Base-by-base conservation (phyloP, 1,140 invertebrate species). In the Polyergus mexicanus region DNA sequence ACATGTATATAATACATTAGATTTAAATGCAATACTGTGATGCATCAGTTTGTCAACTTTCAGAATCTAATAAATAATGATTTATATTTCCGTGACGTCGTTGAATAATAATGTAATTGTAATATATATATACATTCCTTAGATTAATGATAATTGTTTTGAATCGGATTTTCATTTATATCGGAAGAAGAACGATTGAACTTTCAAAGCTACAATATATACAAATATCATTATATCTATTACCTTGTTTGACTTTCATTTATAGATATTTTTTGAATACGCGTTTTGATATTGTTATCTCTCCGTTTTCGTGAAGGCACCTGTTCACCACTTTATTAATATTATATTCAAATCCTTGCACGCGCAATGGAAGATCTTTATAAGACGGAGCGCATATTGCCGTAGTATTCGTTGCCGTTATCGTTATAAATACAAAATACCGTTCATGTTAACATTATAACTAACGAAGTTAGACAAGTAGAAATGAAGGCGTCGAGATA, bases 11-110 rank as follows among this genome's bases (percentile, higher is more conserved):
- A 22, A 19, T 74, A 58, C 32, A 28, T 75, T 54, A 54, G 25
- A 78, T 54, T 78, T 78, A 65, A 65, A 65, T 65, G n/a, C 11
- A 51, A 78, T 5, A 19, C 41, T 78, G 75, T 78, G 75, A 75
- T 75, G 72, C 56, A n/a, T 75, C 8, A 28, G 62, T 28, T 41
- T 25, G 16, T 62, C 38, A 62, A 76, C 74, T 78, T 65, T 16
- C 44, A 66, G 41, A 78, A 78, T 66, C 54, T 66, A 78, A 78
- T 65, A 78, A 78, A 66, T 51, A 66, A 44, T 75, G 16, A 65
- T 47, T 66, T 76, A 76, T 62, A 44, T 66, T 65, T 77, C 13
- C 16, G 32, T 51, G 44, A 16, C 65, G 22, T 47, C 38, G 19
- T 60, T 47, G 11, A 77, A 77, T 77, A 63, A 58, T 54, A 38